A percentile compares a stretch with the other conserved stretches of the same genome.
These are phyloP conservation scores for Halichondria panicea DNA, from an alignment of 37 sponge, comb jelly and placozoan species.

Conservation along the genomic window DNA sequence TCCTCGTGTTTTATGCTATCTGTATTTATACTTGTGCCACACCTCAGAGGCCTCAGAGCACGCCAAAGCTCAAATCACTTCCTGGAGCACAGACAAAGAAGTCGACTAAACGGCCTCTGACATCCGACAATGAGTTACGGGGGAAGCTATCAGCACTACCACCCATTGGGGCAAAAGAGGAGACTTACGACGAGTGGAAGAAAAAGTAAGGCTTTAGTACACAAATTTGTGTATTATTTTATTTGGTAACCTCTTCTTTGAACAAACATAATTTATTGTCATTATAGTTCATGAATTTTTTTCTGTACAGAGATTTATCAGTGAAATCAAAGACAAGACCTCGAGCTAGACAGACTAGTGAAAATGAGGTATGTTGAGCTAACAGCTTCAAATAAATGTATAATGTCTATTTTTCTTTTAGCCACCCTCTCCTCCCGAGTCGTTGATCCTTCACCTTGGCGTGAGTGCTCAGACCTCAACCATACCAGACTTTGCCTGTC, in stretches of 20 bases:
- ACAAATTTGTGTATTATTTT: background rate
- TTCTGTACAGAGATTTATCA: conserved; percentile 22
- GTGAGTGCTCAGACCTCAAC: conserved; percentile 69
- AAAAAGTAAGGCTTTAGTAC: background rate
- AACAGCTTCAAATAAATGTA: no score
- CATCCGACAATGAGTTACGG: conserved; percentile 5
- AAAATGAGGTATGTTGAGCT: no score
- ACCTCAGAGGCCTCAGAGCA: conserved; percentile 39
- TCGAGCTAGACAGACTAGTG: background rate
- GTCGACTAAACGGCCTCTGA: background rate
- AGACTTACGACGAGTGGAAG: conserved; percentile 9
- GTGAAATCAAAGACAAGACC: conserved; percentile 26
- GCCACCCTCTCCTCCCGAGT: conserved; percentile 61
- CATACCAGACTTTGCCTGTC: conserved; percentile 63
- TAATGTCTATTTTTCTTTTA: background rate
- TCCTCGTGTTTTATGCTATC: no score
- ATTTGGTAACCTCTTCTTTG: background rate
- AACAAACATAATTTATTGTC: background rate
- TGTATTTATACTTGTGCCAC: no score
- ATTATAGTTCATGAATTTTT: background rate
- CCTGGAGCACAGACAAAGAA: background rate
- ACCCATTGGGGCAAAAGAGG: background rate
- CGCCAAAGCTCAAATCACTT: conserved; percentile 22
- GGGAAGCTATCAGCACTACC: background rate
- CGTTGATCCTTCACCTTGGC: conserved; percentile 55